Evolutionary conservation across 2,797 vertebrate genomes (phyloP).

Genomic region (Spinibarbus caldwelli): DNA sequence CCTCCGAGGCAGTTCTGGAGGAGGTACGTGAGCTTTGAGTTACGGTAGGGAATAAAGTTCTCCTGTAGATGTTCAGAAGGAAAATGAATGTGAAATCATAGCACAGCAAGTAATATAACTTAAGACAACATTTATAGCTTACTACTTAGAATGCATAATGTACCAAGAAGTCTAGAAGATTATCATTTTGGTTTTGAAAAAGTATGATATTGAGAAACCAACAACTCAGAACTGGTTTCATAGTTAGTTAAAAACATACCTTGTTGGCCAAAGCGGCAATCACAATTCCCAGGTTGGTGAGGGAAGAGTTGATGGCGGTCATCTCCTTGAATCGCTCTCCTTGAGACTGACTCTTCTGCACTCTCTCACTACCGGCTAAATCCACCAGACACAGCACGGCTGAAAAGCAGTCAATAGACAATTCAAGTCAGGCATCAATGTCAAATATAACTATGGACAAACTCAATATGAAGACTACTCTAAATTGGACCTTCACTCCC

Average conservation of each 20-base stretch:
- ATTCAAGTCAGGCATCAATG: background rate
- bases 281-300: slow-evolving; percentile 88
- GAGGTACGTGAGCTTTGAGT: slow-evolving; percentile 91
- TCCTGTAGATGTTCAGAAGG: slow-evolving; percentile 74
- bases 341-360: slow-evolving; percentile 83
- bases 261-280: slow-evolving; percentile 88
- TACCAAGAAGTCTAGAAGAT: background rate
- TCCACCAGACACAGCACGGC: slow-evolving; percentile 88
- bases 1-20: slow-evolving; percentile 89
- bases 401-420: slow-evolving; percentile 53
- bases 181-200: background rate
- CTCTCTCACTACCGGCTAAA: slow-evolving; percentile 88
- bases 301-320: slow-evolving; percentile 89
- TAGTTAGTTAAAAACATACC: slow-evolving; percentile 68
- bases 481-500: background rate
- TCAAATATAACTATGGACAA: background rate
- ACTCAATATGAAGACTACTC: background rate
- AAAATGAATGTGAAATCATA: background rate
- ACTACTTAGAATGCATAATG: background rate
- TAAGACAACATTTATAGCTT: background rate
- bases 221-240: background rate
- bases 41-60: slow-evolving; percentile 84
- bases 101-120: background rate
- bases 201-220: background rate
- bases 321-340: slow-evolving; percentile 90